Conservation (phyloP, 2,888 invertebrate species). For the Coenonympha arcania region DNA sequence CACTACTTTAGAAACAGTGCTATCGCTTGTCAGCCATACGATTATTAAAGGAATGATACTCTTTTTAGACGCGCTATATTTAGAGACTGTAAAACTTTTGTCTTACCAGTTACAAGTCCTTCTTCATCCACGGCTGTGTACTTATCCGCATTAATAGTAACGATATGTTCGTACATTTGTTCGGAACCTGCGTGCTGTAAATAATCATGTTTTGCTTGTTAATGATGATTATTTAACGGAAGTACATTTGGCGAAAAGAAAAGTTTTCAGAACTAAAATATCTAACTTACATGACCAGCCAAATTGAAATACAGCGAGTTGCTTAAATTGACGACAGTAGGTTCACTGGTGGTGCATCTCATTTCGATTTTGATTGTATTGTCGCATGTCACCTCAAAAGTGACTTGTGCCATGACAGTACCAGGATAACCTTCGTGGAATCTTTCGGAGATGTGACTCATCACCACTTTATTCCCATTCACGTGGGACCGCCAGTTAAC, state of each 20-base stretch:
- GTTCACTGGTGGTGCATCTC: conserved; percentile 81
- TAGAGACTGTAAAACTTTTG: too few relatives aligned
- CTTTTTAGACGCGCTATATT: too few relatives aligned
- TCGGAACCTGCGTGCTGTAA: conserved; percentile 76
- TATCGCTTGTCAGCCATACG: too few relatives aligned
- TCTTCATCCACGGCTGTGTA: conserved; percentile 81
- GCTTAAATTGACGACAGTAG: conserved; percentile 89
- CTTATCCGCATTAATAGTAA: conserved; percentile 83
- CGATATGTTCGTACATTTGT: conserved; percentile 78
- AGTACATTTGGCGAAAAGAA: too few relatives aligned
- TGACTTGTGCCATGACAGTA: conserved; percentile 79
- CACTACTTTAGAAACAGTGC: too few relatives aligned
- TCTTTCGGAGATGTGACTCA: conserved; percentile 84
- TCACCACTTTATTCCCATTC: conserved; percentile 76
- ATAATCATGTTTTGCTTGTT: too few relatives aligned
- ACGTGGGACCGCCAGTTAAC: conserved; percentile 80
- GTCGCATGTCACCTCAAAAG: conserved; percentile 80
- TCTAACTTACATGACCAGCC: conserved; percentile 85
- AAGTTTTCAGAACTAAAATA: too few relatives aligned
- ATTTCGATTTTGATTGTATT: conserved; percentile 84
- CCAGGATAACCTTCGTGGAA: conserved; percentile 94
- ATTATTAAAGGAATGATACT: too few relatives aligned
- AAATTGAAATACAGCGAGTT: conserved; percentile 94
- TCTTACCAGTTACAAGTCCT: conserved; percentile 82
- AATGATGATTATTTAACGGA: too few relatives aligned